Conservation (phyloP, 1,140 invertebrate genomes). For the Saxidomus purpurata region DNA sequence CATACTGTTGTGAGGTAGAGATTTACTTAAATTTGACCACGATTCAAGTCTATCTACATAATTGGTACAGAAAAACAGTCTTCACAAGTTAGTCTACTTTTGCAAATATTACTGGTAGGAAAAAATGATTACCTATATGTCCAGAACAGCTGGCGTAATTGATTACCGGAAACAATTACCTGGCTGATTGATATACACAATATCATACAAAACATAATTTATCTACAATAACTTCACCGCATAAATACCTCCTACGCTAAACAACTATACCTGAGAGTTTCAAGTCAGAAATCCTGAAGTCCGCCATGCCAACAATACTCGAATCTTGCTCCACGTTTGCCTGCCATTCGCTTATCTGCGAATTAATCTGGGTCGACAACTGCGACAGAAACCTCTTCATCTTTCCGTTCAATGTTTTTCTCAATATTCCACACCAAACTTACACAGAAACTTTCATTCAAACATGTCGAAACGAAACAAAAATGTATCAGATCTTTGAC, state of each 20-base stretch:
- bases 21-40: too few relatives aligned
- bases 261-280: conserved; percentile 53
- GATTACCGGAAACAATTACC: neutral
- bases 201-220: neutral
- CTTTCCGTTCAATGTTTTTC: neutral
- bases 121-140: neutral
- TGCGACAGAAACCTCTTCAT: conserved; percentile 49
- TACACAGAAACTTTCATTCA: too few relatives aligned
- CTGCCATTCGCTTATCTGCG: conserved; percentile 37
- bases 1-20: too few relatives aligned
- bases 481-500: too few relatives aligned
- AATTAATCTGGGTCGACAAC: conserved; percentile 3
- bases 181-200: neutral
- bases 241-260: too few relatives aligned
- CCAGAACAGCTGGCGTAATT: neutral
- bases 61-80: too few relatives aligned
- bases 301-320: conserved; percentile 27
- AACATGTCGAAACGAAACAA: too few relatives aligned
- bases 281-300: conserved; percentile 36
- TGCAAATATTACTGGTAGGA: too few relatives aligned
- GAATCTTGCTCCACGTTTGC: conserved; percentile 14
- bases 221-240: neutral
- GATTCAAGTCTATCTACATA: too few relatives aligned
- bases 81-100: too few relatives aligned
- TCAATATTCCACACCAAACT: too few relatives aligned